Evolutionary conservation across 2,113 vertebrate species (phyloP).

Genomic region (Bubo scandiacus): DNA sequence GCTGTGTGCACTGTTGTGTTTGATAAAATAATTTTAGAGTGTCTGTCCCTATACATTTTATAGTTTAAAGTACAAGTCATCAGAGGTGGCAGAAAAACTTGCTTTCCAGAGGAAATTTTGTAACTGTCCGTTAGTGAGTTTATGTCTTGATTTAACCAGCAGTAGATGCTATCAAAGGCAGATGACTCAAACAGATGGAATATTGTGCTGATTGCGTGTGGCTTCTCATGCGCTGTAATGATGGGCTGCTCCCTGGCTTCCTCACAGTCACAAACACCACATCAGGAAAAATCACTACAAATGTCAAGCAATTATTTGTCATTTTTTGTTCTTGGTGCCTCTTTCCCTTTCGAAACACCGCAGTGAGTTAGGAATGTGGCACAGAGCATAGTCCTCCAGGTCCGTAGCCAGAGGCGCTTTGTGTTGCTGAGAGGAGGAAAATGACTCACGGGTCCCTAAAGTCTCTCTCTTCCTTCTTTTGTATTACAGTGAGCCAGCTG

Average conservation of each 20-base stretch:
- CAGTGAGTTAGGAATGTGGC: background rate
- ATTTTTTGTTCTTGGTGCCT: background rate
- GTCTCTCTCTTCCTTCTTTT: conserved; percentile 42
- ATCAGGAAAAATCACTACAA: background rate
- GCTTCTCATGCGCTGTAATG: background rate
- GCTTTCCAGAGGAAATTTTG: conserved; percentile 14
- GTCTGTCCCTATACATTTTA: background rate
- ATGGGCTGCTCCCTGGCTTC: background rate
- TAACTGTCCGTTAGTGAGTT: background rate
- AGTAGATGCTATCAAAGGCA: background rate
- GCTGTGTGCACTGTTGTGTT: background rate
- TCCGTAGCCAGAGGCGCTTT: background rate
- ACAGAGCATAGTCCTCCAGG: background rate
- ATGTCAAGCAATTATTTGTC: background rate
- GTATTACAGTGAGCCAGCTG: background rate
- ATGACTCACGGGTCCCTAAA: conserved; percentile 6
- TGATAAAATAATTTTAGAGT: background rate
- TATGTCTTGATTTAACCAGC: background rate
- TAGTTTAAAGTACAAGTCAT: background rate
- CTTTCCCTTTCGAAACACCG: background rate
- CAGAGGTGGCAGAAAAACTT: background rate
- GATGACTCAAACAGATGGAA: conserved; percentile 13
- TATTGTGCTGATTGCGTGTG: background rate
- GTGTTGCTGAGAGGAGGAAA: background rate
- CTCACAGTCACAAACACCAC: background rate